phyloP scores from a whole-genome alignment of 2,888 invertebrate genomes.

The Brenthis hecate region DNA sequence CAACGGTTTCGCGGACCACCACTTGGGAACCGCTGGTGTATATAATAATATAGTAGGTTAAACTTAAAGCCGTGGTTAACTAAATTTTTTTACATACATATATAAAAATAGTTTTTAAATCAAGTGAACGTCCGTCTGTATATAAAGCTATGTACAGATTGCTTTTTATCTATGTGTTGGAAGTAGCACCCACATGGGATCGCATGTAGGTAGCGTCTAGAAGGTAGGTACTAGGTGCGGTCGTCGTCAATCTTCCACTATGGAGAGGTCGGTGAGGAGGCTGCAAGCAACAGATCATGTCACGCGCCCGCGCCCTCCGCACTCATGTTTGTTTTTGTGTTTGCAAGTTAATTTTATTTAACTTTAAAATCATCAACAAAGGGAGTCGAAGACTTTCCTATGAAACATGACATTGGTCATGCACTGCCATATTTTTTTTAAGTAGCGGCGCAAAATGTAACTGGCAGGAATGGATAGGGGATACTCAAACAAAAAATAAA shows the following conservation, averaged over 20 bases:
- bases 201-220: slow-evolving; percentile 20
- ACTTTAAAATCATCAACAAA: too few species aligned
- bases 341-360: slow-evolving; percentile 22
- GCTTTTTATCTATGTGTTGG: neutral
- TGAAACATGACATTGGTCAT: neutral
- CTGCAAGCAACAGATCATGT: slow-evolving; percentile 71
- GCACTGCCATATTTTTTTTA: too few species aligned
- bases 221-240: slow-evolving; percentile 28
- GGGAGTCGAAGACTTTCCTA: neutral
- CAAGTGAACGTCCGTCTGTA: neutral
- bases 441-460: too few species aligned
- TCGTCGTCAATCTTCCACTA: slow-evolving; percentile 73
- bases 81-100: neutral
- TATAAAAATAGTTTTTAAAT: neutral
- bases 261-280: slow-evolving; percentile 78
- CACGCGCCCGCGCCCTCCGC: slow-evolving; percentile 46
- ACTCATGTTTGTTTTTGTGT: slow-evolving; percentile 26
- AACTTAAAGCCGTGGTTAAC: too few species aligned
- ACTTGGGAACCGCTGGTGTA: too few species aligned
- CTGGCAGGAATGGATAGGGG: too few species aligned
- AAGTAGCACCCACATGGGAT: slow-evolving; percentile 12
- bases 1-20: too few species aligned
- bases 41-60: too few species aligned
- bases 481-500: too few species aligned
- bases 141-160: slow-evolving; percentile 1